These are phyloP conservation scores for Otocyon megalotis DNA, from an alignment of 2,113 vertebrate genomes.

Conservation along the genomic window DNA sequence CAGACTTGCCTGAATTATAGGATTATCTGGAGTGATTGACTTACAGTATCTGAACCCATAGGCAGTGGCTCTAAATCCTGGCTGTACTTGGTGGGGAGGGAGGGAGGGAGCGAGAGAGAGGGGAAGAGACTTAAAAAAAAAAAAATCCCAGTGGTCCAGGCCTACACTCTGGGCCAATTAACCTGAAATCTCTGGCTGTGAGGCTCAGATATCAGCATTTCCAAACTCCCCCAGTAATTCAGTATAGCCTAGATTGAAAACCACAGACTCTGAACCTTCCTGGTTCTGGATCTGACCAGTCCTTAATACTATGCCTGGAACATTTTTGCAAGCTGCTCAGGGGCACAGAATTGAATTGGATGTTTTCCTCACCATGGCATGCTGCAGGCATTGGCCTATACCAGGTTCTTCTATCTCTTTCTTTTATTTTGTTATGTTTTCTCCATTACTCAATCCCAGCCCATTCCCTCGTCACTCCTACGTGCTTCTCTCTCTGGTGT, in stretches of 20 bases:
- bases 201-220: background rate
- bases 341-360: background rate
- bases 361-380: background rate
- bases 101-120: accelerated
- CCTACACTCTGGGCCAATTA: background rate
- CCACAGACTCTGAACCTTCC: accelerated
- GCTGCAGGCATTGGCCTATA: background rate
- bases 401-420: background rate
- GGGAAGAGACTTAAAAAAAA: background rate
- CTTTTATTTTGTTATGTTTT: background rate
- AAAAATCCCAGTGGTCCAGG: background rate
- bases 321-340: background rate
- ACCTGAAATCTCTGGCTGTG: background rate
- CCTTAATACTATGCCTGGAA: background rate
- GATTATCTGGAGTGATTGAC: background rate
- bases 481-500: background rate
- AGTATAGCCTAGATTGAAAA: background rate
- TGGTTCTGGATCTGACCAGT: background rate
- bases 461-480: background rate
- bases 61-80: background rate
- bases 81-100: background rate
- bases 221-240: too few species aligned
- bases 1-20: background rate
- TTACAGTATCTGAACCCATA: background rate
- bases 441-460: background rate